Evolutionary conservation across 2,797 vertebrate genomes (phyloP), one percentile per base, ranked within the genome.

Genomic region (Sebastes iracundus): DNA sequence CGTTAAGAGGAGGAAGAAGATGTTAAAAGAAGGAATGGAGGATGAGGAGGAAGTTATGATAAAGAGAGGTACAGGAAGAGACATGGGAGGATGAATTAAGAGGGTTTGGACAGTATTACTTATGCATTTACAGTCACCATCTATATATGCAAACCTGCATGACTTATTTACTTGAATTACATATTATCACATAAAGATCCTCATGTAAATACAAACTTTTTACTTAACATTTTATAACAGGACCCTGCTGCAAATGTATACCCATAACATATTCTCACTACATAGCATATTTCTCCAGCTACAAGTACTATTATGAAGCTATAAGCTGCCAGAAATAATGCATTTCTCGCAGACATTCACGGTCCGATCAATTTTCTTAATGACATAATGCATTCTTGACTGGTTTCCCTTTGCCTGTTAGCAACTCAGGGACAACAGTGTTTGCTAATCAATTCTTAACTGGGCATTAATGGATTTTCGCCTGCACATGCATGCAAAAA

Each of bases 361-460:
- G 1, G 61, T 61, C 38, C 55, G 22, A 91, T 95, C 93, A 87
- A 95, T 95, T 93, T 73, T 56, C 64, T 87, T 93, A 90, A 95
- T 90, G 82, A 90, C 77, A 87, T 94, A 93, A 95, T 95, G 94
- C 83, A 91, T 92, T 75, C 58, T 71, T 82, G 69, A 75, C 84
- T 87, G 70, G 59, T 86, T 77, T 91, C 58, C 49, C 25, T 78
- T 76, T 84, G 84, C 61, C 75, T 83, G 46, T 92, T 81, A 73
- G 65, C 63, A 75, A 28, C 28, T 83, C 52, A 72, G 27, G 46
- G 74, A 85, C 49, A 84, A 32, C 49, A 46, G 55, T 70, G 53
- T 86, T 77, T 65, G 84, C 83, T 52, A 64, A 93, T 92, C 62
- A 83, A 55, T 89, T 82, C 67, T 80, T 83, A 71, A 85, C 42